Evolutionary conservation across 2,797 vertebrate genomes (phyloP).

Genomic region (Enteromius afrohamiltoni): DNA sequence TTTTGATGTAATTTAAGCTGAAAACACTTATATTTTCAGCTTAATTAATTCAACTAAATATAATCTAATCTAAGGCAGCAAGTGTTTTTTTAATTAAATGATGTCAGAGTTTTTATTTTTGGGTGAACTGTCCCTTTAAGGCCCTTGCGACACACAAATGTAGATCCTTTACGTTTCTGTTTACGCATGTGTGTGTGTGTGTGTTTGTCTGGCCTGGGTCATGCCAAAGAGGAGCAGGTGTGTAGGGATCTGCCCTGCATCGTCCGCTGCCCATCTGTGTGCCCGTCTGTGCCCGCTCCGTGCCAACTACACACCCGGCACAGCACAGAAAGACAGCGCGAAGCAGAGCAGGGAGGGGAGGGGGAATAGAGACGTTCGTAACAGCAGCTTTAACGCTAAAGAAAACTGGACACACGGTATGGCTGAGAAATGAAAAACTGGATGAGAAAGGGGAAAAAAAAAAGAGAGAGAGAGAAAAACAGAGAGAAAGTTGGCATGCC

Average conservation of each 20-base stretch:
- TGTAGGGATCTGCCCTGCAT: constrained; percentile 78
- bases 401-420: constrained; percentile 10
- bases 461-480: constrained; percentile 33
- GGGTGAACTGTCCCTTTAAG: constrained; percentile 6
- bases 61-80: neutral
- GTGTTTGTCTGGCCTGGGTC: constrained; percentile 59
- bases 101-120: neutral
- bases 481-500: constrained; percentile 71
- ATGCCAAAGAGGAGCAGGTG: constrained; percentile 84
- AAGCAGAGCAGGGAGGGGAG: constrained; percentile 30
- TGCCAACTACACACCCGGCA: constrained; percentile 73
- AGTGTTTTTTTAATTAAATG: neutral
- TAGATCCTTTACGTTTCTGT: constrained; percentile 11
- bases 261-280: constrained; percentile 84
- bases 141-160: neutral
- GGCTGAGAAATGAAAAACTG: constrained; percentile 20
- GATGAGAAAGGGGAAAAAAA: constrained; percentile 2
- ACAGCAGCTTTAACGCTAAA: constrained; percentile 5
- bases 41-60: neutral
- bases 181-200: constrained; percentile 50
- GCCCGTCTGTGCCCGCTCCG: constrained; percentile 81
- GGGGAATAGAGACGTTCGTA: constrained; percentile 14
- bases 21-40: neutral
- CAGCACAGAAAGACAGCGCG: constrained; percentile 38
- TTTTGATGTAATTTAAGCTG: neutral